These are phyloP conservation scores for Otus sunia DNA, from an alignment of 2,113 vertebrate species.

Conservation along the genomic window DNA sequence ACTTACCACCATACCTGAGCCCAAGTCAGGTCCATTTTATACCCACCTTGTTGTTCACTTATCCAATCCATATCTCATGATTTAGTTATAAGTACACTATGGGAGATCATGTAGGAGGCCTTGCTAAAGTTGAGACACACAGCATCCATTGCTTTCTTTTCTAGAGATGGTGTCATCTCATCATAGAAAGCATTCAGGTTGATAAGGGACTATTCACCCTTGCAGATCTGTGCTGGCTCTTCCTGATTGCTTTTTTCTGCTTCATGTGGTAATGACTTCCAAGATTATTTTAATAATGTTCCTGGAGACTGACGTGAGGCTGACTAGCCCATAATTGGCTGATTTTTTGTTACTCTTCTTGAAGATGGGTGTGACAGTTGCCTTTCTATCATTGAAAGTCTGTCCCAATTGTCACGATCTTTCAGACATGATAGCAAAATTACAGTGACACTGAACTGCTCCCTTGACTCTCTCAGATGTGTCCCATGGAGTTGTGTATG, in stretches of 20 bases:
- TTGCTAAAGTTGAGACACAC: not conserved
- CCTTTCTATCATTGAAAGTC: not conserved
- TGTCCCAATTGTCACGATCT: not conserved
- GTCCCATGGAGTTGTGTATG: not conserved
- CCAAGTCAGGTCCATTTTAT: not conserved
- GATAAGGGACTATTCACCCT: not conserved
- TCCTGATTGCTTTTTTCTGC: not conserved
- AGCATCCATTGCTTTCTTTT: not conserved
- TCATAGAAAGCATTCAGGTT: not conserved
- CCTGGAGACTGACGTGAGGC: not conserved
- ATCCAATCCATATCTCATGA: not conserved
- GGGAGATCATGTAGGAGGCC: not conserved
- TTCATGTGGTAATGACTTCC: not conserved
- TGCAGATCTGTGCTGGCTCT: not conserved
- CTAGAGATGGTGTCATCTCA: not conserved
- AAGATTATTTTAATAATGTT: not conserved
- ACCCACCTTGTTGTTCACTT: not conserved
- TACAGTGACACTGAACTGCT: not conserved
- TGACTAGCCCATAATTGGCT: not conserved
- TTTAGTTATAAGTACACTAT: not conserved
- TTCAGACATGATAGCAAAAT: not conserved
- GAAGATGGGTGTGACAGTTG: not conserved
- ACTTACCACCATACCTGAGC: accelerated
- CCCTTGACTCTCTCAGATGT: not conserved
- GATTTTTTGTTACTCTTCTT: not conserved